Evolutionary conservation across 2,888 invertebrate genomes (phyloP).

Genomic region (Limnephilus marmoratus): DNA sequence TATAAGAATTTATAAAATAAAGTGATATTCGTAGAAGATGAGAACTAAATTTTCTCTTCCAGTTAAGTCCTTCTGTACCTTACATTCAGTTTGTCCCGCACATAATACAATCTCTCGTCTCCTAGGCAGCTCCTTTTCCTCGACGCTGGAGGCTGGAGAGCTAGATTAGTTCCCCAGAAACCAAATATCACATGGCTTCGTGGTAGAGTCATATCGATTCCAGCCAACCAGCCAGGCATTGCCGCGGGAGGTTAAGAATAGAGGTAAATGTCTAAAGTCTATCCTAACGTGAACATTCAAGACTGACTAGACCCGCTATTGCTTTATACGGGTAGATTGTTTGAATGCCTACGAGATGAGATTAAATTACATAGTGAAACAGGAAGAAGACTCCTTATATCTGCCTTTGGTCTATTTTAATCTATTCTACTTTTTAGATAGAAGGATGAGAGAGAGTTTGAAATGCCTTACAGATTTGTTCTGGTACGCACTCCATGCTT

Average conservation of each 20-base stretch:
- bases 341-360: background rate
- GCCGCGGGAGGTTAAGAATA: too few species aligned
- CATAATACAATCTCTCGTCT: background rate
- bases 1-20: too few species aligned
- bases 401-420: background rate
- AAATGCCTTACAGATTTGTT: background rate
- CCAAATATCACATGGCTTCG: background rate
- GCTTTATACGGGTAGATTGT: background rate
- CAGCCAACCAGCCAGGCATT: background rate
- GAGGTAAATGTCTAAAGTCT: background rate
- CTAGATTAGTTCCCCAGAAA: constrained; percentile 18
- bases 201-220: constrained; percentile 11
- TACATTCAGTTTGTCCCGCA: background rate
- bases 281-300: background rate
- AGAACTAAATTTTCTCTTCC: background rate
- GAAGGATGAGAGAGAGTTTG: background rate
- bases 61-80: background rate
- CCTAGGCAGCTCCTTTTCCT: background rate
- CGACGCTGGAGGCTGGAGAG: background rate
- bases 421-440: background rate
- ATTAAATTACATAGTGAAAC: background rate
- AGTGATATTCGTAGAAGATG: too few species aligned
- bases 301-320: background rate
- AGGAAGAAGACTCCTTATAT: background rate
- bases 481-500: background rate